Conservation (phyloP, 1,140 invertebrate species). For the Lycorma delicatula region DNA sequence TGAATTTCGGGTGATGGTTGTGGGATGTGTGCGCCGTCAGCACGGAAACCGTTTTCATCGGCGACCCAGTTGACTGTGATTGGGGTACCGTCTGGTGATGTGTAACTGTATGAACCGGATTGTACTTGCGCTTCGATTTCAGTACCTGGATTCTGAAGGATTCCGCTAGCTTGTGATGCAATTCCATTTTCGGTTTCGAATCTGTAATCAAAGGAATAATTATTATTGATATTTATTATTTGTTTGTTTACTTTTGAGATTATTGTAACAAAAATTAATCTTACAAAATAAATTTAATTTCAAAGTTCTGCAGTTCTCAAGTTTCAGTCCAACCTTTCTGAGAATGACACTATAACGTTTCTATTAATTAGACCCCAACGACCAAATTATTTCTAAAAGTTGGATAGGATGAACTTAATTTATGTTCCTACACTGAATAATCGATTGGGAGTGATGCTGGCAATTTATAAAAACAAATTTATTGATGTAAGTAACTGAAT, state of each 20-base stretch:
- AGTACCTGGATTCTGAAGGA: slow-evolving; percentile 57
- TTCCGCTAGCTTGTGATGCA: slow-evolving; percentile 66
- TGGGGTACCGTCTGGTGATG: slow-evolving; percentile 43
- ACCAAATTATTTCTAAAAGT: neutral
- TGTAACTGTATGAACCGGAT: slow-evolving; percentile 63
- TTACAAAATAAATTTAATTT: too few relatives aligned
- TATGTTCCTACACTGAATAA: too few relatives aligned
- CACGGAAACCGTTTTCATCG: slow-evolving; percentile 74
- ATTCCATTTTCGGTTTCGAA: slow-evolving; percentile 83
- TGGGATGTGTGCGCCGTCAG: slow-evolving; percentile 69
- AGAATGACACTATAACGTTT: neutral
- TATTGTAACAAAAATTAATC: neutral
- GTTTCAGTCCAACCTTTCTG: neutral
- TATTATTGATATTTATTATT: neutral
- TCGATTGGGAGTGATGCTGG: too few relatives aligned
- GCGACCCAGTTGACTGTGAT: slow-evolving; percentile 69
- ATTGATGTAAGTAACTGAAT: too few relatives aligned
- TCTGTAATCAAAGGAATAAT: slow-evolving; percentile 43
- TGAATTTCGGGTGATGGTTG: slow-evolving; percentile 76
- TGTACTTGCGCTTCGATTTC: slow-evolving; percentile 55
- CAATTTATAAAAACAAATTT: too few relatives aligned
- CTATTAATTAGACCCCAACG: neutral
- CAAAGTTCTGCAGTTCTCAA: too few relatives aligned
- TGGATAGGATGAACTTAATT: too few relatives aligned
- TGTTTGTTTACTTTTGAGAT: neutral